Base-by-base conservation (phyloP, 2,888 invertebrate genomes). In the Ormyrus thymus region DNA sequence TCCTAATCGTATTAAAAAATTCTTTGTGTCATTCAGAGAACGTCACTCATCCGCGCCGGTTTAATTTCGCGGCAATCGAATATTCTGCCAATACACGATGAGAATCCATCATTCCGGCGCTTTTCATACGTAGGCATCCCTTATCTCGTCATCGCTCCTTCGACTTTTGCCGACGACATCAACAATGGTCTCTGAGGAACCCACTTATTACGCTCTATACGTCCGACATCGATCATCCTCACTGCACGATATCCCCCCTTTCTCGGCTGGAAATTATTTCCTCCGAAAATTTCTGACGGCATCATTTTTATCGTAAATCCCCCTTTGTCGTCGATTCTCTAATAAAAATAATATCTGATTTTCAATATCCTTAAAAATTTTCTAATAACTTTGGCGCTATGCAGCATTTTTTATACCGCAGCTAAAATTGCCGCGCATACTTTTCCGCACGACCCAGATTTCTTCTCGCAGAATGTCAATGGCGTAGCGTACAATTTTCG, bases 191-290 rank as follows among this genome's bases (percentile, higher is more conserved):
- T 64, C 46, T 7, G 53, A 71, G 61, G 66, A 81, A 51, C 59
- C 61, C 76, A 73, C 78, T 81, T 81, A 81, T 79, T 81, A 81
- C 78, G 64, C 72, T 66, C 55, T 59, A 55, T 76, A 71, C 58
- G 72, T 15, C 45, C 71, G 53, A 78, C 78, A 81, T 81, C 81
- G 78, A 81, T 81, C 81, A 81, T 81, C 76, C 73, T 81, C 55
- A 13, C 51, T 13, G 11, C 69, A 50, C 15, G 58, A 73, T 68
- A 66, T 58, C 70, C 76, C 29, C 43, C 45, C 48, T 77, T 45
- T 70, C 45, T 65, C 4, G 0, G 13, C 29, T 50, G 4, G 15
- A 78, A 76, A 74, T 78, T 78, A 75, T 72, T 78, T 65, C 68
- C 68, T 8, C 55, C 53, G 29, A 64, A 64, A 76, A 13, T 48